phyloP scores from a whole-genome alignment of 2,797 vertebrate species.

The Tenualosa ilisha region DNA sequence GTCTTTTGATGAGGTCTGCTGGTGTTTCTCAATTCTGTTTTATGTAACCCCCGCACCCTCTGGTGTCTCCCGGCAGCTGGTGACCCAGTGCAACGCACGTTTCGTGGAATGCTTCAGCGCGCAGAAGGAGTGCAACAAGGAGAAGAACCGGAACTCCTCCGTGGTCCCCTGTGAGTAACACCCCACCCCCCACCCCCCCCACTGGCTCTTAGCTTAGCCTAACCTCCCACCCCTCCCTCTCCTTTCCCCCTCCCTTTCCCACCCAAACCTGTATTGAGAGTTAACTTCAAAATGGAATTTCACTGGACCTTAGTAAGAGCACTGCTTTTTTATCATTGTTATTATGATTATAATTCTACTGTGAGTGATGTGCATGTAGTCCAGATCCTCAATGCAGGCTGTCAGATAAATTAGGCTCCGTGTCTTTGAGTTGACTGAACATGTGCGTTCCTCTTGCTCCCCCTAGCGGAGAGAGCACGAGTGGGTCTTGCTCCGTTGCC shows the following conservation, averaged over 20 bases:
- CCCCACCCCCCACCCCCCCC: constrained; percentile 1
- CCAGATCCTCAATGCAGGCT: neutral
- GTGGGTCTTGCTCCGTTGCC: constrained; percentile 89
- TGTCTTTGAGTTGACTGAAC: neutral
- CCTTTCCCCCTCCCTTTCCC: too few relatives aligned
- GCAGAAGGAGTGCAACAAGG: constrained; percentile 96
- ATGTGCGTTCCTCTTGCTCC: constrained; percentile 27
- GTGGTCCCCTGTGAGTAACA: constrained; percentile 88
- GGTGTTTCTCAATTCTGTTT: constrained; percentile 13
- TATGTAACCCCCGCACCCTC: neutral
- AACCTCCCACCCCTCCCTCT: neutral
- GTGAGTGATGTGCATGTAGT: neutral
- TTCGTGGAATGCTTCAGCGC: constrained; percentile 90
- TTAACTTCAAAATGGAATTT: neutral
- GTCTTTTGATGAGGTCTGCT: neutral
- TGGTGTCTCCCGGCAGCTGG: constrained; percentile 71
- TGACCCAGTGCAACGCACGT: constrained; percentile 89
- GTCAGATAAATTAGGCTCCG: neutral
- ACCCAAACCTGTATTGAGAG: too few relatives aligned
- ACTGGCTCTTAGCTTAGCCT: neutral
- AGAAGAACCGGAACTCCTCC: constrained; percentile 94
- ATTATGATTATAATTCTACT: neutral
- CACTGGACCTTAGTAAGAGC: neutral
- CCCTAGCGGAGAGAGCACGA: constrained; percentile 86
- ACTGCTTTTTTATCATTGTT: neutral